phyloP scores from a whole-genome alignment of 1,140 invertebrate species.

The Ctenoplectra terminalis region DNA sequence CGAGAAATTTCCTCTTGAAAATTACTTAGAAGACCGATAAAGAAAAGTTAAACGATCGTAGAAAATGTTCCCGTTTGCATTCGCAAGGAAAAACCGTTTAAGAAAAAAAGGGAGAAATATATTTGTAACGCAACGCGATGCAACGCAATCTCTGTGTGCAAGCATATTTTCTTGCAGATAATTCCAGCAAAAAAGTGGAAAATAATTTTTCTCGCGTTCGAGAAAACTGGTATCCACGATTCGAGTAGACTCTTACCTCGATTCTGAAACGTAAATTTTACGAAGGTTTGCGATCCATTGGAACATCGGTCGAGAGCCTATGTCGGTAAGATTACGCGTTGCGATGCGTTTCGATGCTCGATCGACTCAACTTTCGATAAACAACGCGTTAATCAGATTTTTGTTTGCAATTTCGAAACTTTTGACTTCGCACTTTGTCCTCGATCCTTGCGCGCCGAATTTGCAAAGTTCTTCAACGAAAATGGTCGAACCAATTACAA shows the following conservation, averaged over 20 bases:
- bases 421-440: neutral
- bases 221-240: conserved; percentile 15
- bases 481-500: neutral
- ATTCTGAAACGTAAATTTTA: neutral
- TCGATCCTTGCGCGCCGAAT: neutral
- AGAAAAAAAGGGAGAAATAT: neutral
- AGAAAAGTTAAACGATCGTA: neutral
- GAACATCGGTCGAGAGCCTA: too few species aligned
- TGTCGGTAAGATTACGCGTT: too few species aligned
- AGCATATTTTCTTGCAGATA: too few species aligned
- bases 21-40: neutral
- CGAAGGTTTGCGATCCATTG: too few species aligned
- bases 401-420: neutral
- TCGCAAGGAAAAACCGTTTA: neutral
- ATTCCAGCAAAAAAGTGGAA: too few species aligned
- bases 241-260: neutral
- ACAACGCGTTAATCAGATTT: neutral
- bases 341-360: neutral
- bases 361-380: neutral
- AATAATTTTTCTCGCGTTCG: neutral
- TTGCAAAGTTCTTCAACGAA: too few species aligned
- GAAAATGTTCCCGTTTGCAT: neutral
- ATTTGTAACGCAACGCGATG: neutral
- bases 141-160: too few species aligned
- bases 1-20: neutral